Conservation (phyloP, 2,113 vertebrate genomes). For the Mesitornis unicolor region DNA sequence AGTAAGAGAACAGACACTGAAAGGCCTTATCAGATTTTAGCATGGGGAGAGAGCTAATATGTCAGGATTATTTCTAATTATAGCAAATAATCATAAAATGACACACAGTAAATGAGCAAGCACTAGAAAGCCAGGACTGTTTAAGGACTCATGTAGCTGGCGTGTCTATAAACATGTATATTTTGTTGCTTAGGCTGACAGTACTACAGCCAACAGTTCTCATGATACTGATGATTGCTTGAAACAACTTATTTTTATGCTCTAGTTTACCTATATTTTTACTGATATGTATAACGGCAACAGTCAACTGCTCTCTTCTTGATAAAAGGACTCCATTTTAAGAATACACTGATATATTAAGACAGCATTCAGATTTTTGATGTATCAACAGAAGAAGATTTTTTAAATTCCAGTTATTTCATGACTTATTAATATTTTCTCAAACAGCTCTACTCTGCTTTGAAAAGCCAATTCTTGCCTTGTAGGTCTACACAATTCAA, state of each 20-base stretch:
- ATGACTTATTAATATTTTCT: background rate
- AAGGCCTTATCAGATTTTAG: background rate
- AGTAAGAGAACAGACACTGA: background rate
- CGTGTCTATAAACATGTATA: background rate
- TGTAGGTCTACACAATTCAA: background rate
- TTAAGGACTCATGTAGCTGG: background rate
- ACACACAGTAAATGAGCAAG: background rate
- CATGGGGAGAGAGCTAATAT: background rate
- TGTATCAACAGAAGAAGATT: background rate
- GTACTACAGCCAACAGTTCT: background rate
- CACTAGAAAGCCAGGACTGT: background rate
- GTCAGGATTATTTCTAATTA: background rate
- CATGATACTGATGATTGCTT: background rate
- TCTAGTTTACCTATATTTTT: background rate
- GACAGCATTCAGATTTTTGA: background rate
- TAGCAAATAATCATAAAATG: background rate
- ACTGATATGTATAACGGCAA: background rate
- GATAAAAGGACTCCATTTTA: background rate
- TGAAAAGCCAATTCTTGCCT: background rate
- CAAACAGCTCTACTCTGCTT: background rate
- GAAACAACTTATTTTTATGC: background rate
- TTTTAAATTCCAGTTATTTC: background rate
- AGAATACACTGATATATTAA: background rate
- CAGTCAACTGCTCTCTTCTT: background rate
- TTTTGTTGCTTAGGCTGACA: background rate